A percentile compares a stretch with the other conserved stretches of the same genome.
These are phyloP conservation scores for Chalcis sispes DNA, from an alignment of 2,888 invertebrate genomes.

Conservation along the genomic window DNA sequence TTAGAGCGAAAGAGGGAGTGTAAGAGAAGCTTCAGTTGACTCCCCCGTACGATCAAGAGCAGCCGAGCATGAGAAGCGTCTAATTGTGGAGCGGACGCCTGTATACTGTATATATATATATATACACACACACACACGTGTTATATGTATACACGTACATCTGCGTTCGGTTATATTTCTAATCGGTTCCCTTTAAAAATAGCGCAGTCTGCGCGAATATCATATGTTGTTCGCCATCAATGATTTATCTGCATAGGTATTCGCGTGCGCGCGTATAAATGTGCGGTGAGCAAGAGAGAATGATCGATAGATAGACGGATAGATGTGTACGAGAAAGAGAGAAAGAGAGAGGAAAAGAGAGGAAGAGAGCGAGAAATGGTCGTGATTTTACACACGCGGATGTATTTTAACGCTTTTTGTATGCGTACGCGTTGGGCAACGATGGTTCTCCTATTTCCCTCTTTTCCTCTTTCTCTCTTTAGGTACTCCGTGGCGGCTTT, in stretches of 20 bases:
- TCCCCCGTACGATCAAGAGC: constrained; percentile 17
- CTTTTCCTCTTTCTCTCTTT: constrained; percentile 10
- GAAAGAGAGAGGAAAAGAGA: too few relatives aligned
- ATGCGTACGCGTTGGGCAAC: background rate
- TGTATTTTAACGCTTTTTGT: constrained; percentile 7
- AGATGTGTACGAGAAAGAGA: too few relatives aligned
- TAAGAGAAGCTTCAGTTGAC: too few relatives aligned
- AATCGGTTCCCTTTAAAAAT: constrained; percentile 36
- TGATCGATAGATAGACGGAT: too few relatives aligned
- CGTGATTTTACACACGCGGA: background rate
- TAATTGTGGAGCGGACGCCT: constrained; percentile 35
- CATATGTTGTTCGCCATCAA: background rate
- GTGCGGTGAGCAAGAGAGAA: too few relatives aligned
- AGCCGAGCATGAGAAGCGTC: constrained; percentile 21
- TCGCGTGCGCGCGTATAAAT: background rate
- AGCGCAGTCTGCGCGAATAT: constrained; percentile 26
- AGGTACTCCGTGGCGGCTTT: background rate
- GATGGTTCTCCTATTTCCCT: too few relatives aligned
- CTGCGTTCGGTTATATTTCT: too few relatives aligned
- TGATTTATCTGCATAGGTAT: constrained; percentile 23
- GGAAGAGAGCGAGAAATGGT: too few relatives aligned
- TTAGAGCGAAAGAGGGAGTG: background rate
- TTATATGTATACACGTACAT: background rate
- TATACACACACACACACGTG: too few relatives aligned
- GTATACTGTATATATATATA: background rate